Evolutionary conservation across 2,113 vertebrate genomes (phyloP), one percentile per base, ranked within the genome.

Genomic region (Pandion haliaetus): DNA sequence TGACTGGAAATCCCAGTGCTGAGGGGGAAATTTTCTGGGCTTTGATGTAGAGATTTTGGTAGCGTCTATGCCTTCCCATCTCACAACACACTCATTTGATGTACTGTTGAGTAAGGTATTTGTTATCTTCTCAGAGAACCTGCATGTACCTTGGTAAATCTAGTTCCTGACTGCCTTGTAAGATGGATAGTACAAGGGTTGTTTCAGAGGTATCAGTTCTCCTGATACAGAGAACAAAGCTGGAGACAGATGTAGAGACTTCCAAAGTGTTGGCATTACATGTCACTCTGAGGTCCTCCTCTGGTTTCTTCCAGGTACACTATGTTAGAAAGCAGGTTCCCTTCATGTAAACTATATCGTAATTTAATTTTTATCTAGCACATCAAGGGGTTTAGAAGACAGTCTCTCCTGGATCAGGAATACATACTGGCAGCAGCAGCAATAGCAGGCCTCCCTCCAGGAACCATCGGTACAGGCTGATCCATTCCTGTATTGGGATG

Each of bases 91-190:
- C 78, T 88, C 32, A 36, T 91, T 88, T 97, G 96, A 96, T 93
- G 65, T 74, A 91, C 49, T 86, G 96, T 91, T 66, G 78, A 88
- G 66, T 23, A 69, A 95, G 72, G 73, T 66, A 55, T 97, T 96
- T 96, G 93, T 94, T 94, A 94, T 92, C 92, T 90, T 73, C 88
- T 55, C 86, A 34, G 57, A 88, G 88, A 93, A 89, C 80, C 82
- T 5, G 44, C 42, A 29, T 58, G 76, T 59, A 62, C 28, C 88
- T 93, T 42, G n/a, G 88, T 88, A 87, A 93, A 97, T 90, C 96
- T 92, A 44, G 93, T 91, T 90, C 70, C 78, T 61, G 65, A 13
- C 81, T 94, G 95, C 90, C 82, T 96, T 40, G 79, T 50, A 34
- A 90, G 82, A 95, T 17, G 6, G 93, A 47, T 28, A 58, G 58